Evolutionary conservation across 1,140 invertebrate species (phyloP), one percentile per base, ranked within the genome.

Genomic region (Druon quercuslanigerum): DNA sequence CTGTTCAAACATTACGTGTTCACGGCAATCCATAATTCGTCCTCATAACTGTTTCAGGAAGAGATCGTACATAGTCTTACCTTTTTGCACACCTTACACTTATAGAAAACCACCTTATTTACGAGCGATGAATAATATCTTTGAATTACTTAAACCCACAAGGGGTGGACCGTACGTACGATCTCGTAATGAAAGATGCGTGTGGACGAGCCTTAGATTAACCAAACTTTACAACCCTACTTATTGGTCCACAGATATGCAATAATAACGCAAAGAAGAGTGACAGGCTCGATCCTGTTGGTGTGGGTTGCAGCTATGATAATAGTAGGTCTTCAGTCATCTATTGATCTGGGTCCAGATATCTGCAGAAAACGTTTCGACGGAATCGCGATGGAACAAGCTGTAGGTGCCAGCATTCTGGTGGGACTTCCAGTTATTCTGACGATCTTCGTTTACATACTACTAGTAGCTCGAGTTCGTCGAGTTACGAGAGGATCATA

Each of bases 341-440:
- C 91, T 6, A 80, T 90, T n/a, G 90, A 93, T 57, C 82, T 94
- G 0, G 93, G 93, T 8, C 94, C 94, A 17, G 94, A 95, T 75
- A 95, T 95, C 76, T 95, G 95, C 84, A 90, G 89, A 2, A 90
- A 94, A 3, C 86, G 82, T 40, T 87, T 90, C 70, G 87, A 78
- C 25, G 82, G 85, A 0, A 86, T 91, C 51, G 85, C 83, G 8
- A 81, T 85, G 74, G 85, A 93, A 70, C 93, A 94, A 74, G 86
- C 90, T 0, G 86, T 92, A 2, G 92, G 94, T 0, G 92, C 91
- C 0, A 88, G 92, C 1, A 51, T 95, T 0, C 91, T 95, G 14
- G 92, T 94, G 3, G 91, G 90, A 0, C 50, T 94, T 16, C 94
- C 94, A 0, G 86, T 91, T 25, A 50, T 93, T 1, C 72, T 93